phyloP scores from a whole-genome alignment of 2,888 invertebrate genomes.

The Steinernema hermaphroditum region DNA sequence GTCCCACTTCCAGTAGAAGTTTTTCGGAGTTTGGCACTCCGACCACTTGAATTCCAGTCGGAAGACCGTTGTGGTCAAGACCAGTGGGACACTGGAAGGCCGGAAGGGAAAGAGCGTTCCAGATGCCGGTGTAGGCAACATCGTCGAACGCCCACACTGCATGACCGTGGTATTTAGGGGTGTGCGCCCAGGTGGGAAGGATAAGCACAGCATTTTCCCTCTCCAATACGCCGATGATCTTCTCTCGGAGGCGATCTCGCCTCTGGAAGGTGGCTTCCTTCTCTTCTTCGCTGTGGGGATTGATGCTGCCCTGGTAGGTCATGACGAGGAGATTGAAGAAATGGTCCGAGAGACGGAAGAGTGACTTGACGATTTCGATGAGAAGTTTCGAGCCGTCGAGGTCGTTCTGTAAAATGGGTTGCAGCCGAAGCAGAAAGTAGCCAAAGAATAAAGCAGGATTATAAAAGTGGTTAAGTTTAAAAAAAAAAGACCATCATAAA shows the following conservation, averaged over 20 bases:
- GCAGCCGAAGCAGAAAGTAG: no score
- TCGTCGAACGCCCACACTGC: neutral
- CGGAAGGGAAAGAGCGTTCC: neutral
- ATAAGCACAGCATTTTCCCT: neutral
- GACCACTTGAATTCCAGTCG: neutral
- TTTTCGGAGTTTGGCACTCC: neutral
- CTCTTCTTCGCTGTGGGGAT: neutral
- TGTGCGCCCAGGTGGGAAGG: neutral
- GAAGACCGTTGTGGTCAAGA: neutral
- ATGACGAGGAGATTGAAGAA: no score
- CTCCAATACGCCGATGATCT: neutral
- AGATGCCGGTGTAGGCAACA: neutral
- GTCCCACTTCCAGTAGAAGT: neutral
- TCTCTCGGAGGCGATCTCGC: neutral
- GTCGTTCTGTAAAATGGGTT: no score
- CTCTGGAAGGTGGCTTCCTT: neutral
- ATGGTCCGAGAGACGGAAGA: no score
- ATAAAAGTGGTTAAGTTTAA: no score
- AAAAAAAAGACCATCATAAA: no score
- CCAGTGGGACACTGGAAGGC: neutral
- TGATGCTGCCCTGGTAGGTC: no score
- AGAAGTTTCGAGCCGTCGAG: no score
- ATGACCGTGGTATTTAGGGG: neutral
- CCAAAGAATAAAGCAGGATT: no score
- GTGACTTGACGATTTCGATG: no score